Evolutionary conservation across 2,797 vertebrate species (phyloP).

Genomic region (Centroberyx gerrardi): DNA sequence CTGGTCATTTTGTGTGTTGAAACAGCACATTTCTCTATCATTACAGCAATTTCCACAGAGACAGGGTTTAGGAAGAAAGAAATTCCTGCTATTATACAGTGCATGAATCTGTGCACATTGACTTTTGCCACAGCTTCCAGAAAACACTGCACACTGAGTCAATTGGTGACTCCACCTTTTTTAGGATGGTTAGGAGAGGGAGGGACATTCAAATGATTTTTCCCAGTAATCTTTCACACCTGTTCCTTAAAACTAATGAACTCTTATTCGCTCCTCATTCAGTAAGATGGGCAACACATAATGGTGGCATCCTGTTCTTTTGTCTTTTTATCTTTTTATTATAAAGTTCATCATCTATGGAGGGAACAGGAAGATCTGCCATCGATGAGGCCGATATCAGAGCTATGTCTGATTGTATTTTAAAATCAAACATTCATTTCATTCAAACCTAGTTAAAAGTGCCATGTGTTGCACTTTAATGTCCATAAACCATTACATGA

Average conservation of each 20-base stretch:
- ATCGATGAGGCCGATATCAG: too few species aligned
- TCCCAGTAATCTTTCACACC: constrained; percentile 40
- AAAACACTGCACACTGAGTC: constrained; percentile 53
- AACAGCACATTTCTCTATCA: constrained; percentile 76
- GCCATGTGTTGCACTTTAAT: too few species aligned
- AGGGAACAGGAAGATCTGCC: too few species aligned
- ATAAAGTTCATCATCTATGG: constrained; percentile 18
- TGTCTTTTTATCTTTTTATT: not conserved
- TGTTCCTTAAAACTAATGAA: constrained; percentile 10
- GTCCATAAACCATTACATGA: too few species aligned
- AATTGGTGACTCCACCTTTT: constrained; percentile 63
- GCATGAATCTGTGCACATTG: constrained; percentile 65
- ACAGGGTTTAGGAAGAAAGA: constrained; percentile 59
- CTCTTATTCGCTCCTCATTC: constrained; percentile 3
- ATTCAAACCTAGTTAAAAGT: too few species aligned
- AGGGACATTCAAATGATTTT: constrained; percentile 64
- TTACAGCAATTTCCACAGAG: constrained; percentile 81
- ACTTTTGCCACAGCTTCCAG: constrained; percentile 68
- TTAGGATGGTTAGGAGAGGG: constrained; percentile 50
- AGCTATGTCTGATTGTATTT: too few species aligned
- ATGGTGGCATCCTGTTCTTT: constrained; percentile 12
- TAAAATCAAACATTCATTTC: too few species aligned
- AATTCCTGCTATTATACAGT: constrained; percentile 56
- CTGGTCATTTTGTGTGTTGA: constrained; percentile 72
- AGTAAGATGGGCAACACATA: too few species aligned